Evolutionary conservation across 2,888 invertebrate genomes (phyloP), one percentile per base, ranked within the genome.

Genomic region (Trimorus sp.): DNA sequence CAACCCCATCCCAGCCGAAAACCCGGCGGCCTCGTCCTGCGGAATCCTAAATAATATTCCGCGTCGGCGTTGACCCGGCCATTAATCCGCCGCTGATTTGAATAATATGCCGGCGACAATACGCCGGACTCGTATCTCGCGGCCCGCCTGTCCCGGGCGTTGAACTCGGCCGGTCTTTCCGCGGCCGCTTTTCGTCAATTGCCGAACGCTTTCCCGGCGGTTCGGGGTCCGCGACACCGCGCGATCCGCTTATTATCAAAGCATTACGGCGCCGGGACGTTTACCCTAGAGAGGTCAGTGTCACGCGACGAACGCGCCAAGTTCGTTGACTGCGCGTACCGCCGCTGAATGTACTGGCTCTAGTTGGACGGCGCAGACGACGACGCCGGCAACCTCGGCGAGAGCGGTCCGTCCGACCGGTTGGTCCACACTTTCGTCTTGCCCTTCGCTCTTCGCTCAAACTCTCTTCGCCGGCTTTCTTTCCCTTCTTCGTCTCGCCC

Each of bases 281-380:
- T 88, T 88, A 88, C 87, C 87, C 88, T 88, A 85, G 85, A 84
- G 88, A 87, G 88, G 88, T 88, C 88, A 88, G 88, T 88, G 88
- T 89, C 88, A 87, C 87, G 87, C 84, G 82, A 84, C 84, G 86
- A 85, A 84, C 86, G 85, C 86, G 84, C 74, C 81, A 88, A 88
- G 88, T 88, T 89, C 88, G 86, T 88, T 89, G 88, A 88, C 88
- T 87, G 87, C 85, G 79, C 59, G 60, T 56, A 70, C 70, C 81
- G 70, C 80, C 62, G 74, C 79, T 69, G 68, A 74, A 74, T 69
- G 74, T 36, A 63, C 66, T 79, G 69, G 74, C 79, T 74, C 84
- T 78, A 86, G 87, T 84, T 85, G 84, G 77, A 87, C 83, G 85
- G 56, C 77, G 60, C 62, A 68, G 60, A 49, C 68, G 45, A 26